A percentile compares a stretch with the other conserved stretches of the same genome.
Conservation (phyloP, 2,888 invertebrate genomes). For the Lithophane leautieri region DNA sequence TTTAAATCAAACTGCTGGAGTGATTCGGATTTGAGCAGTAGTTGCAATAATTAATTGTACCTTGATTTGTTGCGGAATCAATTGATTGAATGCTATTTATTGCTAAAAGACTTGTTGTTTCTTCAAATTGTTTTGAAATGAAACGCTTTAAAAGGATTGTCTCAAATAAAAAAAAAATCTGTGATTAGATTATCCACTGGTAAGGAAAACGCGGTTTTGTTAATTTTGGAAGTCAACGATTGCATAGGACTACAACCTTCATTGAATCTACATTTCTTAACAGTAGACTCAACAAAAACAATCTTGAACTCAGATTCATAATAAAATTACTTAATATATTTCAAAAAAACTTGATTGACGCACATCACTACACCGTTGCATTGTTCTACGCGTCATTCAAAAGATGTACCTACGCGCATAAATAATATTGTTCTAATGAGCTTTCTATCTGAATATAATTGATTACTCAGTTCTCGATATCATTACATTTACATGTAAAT, state of each 20-base stretch:
- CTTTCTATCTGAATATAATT: constrained; percentile 56
- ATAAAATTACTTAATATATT: neutral
- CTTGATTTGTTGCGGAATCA: constrained; percentile 37
- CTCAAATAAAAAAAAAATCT: neutral
- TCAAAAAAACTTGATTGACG: constrained; percentile 7
- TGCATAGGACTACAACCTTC: too few relatives aligned
- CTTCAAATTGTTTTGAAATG: constrained; percentile 8
- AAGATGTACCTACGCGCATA: constrained; percentile 44
- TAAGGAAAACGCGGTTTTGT: neutral
- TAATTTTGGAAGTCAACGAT: neutral
- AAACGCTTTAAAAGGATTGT: neutral
- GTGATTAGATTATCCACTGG: neutral
- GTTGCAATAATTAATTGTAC: constrained; percentile 21
- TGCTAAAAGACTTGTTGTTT: constrained; percentile 20
- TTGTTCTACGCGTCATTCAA: constrained; percentile 40
- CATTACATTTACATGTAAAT: constrained; percentile 33
- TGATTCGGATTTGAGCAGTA: constrained; percentile 22
- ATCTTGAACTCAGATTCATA: neutral
- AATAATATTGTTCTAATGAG: constrained; percentile 48
- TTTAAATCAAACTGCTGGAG: constrained; percentile 15
- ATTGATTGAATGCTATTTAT: constrained; percentile 25
- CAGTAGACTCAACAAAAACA: neutral
- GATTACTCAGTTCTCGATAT: constrained; percentile 43
- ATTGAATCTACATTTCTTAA: neutral
- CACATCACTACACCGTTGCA: constrained; percentile 30